Evolutionary conservation across 1,140 invertebrate species (phyloP).

Genomic region (Hormaphis cornu): DNA sequence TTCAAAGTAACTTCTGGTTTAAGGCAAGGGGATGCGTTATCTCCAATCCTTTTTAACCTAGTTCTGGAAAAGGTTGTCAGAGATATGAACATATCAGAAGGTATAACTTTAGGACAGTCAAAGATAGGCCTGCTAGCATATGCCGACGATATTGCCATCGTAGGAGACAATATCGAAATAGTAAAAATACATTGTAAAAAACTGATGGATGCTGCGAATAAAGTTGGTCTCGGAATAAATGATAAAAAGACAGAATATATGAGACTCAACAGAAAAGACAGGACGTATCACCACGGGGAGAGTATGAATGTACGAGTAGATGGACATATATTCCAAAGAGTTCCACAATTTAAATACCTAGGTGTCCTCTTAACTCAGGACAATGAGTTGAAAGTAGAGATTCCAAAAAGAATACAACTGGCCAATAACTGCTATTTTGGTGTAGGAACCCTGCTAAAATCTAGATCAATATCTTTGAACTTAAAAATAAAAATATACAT

Average conservation of each 20-base stretch:
- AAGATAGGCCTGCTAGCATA: background rate
- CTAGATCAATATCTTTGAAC: background rate
- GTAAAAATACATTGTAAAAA: too few species aligned
- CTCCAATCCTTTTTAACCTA: background rate
- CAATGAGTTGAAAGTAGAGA: background rate
- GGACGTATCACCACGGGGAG: background rate
- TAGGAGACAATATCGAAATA: background rate
- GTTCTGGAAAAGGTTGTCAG: background rate
- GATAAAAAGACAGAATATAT: too few species aligned
- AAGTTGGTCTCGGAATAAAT: too few species aligned
- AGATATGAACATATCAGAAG: background rate
- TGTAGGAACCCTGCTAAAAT: too few species aligned
- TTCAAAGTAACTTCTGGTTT: conserved; percentile 13
- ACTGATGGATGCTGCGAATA: too few species aligned
- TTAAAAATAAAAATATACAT: background rate
- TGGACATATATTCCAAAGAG: background rate
- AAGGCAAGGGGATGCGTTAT: background rate
- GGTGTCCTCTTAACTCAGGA: too few species aligned
- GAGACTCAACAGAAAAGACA: background rate
- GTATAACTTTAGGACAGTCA: background rate
- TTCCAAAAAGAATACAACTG: background rate
- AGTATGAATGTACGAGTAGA: background rate
- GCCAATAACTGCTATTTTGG: too few species aligned
- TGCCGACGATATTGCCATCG: background rate
- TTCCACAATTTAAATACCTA: too few species aligned